phyloP scores from a whole-genome alignment of 2,113 vertebrate species.

The Pseudopipra pipra region DNA sequence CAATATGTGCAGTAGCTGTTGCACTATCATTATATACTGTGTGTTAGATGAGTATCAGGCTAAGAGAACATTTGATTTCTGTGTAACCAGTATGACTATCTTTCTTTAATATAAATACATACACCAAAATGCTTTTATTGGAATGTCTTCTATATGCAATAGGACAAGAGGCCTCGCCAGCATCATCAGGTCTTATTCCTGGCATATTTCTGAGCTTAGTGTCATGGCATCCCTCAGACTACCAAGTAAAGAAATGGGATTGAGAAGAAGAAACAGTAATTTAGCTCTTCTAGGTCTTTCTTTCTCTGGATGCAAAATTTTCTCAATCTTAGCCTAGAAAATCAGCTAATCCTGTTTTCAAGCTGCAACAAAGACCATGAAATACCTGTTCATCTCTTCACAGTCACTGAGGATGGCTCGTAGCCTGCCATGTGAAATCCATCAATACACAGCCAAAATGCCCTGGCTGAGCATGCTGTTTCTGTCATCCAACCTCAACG shows the following conservation, averaged over 20 bases:
- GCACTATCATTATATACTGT: accelerated
- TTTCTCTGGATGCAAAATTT: neutral
- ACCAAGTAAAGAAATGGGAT: neutral
- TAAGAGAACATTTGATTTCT: neutral
- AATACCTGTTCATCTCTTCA: neutral
- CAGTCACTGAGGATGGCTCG: neutral
- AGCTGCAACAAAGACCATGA: neutral
- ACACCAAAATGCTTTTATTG: neutral
- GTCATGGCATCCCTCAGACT: neutral
- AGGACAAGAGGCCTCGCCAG: neutral
- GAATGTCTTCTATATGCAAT: neutral
- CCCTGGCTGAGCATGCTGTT: neutral
- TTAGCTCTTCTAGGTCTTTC: neutral
- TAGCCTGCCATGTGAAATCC: neutral
- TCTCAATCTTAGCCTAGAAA: neutral
- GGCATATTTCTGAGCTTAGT: accelerated
- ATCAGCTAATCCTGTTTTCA: neutral
- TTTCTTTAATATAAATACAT: neutral
- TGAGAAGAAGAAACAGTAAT: neutral
- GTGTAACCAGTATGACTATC: neutral
- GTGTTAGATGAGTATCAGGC: neutral
- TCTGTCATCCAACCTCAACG: neutral
- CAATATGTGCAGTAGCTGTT: neutral
- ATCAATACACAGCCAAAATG: neutral
- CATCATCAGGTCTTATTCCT: neutral